These are phyloP conservation scores for Cherax destructor DNA, from an alignment of 1,140 invertebrate species.

Conservation along the genomic window DNA sequence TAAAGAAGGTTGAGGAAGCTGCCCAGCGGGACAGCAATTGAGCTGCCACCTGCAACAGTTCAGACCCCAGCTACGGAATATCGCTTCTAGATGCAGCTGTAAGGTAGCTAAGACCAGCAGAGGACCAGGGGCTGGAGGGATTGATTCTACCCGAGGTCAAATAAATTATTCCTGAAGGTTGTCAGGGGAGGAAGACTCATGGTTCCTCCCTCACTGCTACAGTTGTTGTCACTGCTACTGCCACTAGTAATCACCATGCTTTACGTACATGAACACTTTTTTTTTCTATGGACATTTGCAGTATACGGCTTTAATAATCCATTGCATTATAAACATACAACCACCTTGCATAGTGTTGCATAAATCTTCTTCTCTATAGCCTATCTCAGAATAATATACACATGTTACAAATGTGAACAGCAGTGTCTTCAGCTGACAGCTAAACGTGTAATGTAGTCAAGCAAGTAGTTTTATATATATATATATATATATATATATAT, in stretches of 20 bases:
- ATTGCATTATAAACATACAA: background rate
- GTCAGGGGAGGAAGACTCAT: slow-evolving; percentile 3
- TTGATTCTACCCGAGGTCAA: slow-evolving; percentile 12
- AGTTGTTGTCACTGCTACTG: background rate
- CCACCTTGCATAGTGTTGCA: background rate
- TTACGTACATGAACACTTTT: background rate
- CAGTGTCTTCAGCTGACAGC: no score
- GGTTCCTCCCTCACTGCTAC: background rate
- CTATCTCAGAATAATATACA: no score
- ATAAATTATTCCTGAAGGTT: slow-evolving; percentile 23
- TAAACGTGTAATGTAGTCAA: no score
- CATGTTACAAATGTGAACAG: no score
- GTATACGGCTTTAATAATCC: background rate
- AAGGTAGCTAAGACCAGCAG: background rate
- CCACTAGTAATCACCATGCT: background rate
- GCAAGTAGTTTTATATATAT: no score
- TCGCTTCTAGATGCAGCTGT: background rate
- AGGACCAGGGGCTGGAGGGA: background rate
- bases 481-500: no score
- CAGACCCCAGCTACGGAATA: no score
- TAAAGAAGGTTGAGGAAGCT: background rate
- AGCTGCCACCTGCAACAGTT: no score
- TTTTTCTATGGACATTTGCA: background rate
- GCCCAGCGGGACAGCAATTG: background rate
- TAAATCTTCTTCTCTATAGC: no score